phyloP scores from a whole-genome alignment of 2,888 invertebrate genomes.

The Stenichneumon culpator region DNA sequence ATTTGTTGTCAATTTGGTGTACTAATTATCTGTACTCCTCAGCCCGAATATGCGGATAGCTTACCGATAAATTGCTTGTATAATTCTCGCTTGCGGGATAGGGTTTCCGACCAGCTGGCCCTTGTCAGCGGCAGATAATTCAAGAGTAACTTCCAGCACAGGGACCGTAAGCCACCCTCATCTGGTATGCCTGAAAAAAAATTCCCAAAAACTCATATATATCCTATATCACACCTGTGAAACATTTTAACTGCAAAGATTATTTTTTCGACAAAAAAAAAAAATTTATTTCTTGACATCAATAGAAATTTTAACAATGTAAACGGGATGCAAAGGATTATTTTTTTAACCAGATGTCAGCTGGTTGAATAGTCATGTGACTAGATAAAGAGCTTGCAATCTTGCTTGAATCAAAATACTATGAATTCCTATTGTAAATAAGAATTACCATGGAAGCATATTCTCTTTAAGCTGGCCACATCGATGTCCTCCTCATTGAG shows the following conservation, averaged over 20 bases:
- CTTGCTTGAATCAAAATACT: neutral
- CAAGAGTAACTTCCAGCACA: conserved; percentile 95
- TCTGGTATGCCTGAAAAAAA: conserved; percentile 92
- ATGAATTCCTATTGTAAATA: conserved; percentile 16
- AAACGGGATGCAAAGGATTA: neutral
- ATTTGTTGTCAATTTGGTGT: conserved; percentile 10
- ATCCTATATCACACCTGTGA: neutral
- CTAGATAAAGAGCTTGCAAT: neutral
- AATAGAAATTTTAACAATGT: neutral
- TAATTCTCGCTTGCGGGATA: conserved; percentile 91
- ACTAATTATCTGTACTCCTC: neutral
- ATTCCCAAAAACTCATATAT: neutral
- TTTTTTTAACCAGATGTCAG: neutral
- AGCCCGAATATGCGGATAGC: neutral
- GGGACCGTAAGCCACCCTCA: conserved; percentile 92
- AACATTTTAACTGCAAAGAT: neutral
- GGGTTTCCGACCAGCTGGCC: conserved; percentile 89
- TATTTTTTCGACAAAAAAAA: conserved; percentile 2
- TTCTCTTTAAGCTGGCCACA: conserved; percentile 88
- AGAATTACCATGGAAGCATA: conserved; percentile 92
- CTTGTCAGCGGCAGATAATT: conserved; percentile 93
- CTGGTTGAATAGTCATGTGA: neutral
- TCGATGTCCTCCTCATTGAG: conserved; percentile 91
- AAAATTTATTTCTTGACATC: too few relatives aligned
- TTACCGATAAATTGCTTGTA: conserved; percentile 93